Evolutionary conservation across 2,888 invertebrate species (phyloP), one percentile per base, ranked within the genome.

Genomic region (Operophtera brumata): DNA sequence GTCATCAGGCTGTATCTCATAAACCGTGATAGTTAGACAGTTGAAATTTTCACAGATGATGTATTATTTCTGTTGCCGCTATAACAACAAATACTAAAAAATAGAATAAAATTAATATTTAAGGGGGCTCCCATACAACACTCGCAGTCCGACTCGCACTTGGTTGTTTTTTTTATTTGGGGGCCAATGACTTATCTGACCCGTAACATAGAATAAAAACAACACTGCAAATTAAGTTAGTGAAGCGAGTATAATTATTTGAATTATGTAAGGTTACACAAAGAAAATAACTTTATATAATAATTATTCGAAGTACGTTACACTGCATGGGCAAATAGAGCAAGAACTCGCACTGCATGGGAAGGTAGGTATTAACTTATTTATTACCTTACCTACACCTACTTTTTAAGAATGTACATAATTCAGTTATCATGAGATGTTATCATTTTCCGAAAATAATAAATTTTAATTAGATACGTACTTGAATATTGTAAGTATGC

Each of bases 301-400:
- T 65, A 56, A 64, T 66, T 65, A 61, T 64, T 64, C 39, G 43
- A 44, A 59, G 57, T 62, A 47, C 76, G 80, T 80, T 71, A 78
- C 82, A 79, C 69, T 69, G 53, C 51, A 49, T 80, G 75, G 67
- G 54, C 72, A 83, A 78, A 75, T 78, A 77, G 80, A 71, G 61
- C 75, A 75, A 75, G 74, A 73, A 68, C 74, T 68, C 65, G 61
- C 63, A 66, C 64, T 52, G 20, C 20, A n/a, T n/a, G n/a, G n/a
- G 20, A 20, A 20, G 61, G 50, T 44, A 49, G 14, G 43, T 41
- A 61, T 36, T 53, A 43, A 9, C 34, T 43, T 53, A 58, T 58
- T 60, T 58, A 36, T n/a, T n/a, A n/a, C 36, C 20, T 20, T 20
- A 20, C 20, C 20, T 44, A 13, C 36, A 54, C 7, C 20, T 46